Base-by-base conservation (phyloP, 92 coral and sea anemone species). In the Palythoa grandis region DNA sequence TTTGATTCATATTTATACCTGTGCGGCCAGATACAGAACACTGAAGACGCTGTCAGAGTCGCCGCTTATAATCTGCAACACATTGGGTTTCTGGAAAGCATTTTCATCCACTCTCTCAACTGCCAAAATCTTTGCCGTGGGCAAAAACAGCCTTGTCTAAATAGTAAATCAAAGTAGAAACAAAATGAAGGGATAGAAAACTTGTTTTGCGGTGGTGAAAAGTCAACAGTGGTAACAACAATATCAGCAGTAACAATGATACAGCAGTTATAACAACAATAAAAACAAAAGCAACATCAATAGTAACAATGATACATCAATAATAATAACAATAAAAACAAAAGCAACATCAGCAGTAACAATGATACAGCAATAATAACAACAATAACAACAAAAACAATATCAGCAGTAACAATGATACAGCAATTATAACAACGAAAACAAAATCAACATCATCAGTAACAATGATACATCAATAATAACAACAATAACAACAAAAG, bases 81-180 rank as follows among this genome's bases (percentile, higher is more conserved):
- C 97, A 83, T 96, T 95, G 19, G 96, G 83, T 70, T 92, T 96
- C 78, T 95, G 98, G 83, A 96, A 96, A 12, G 95, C 95, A 63
- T 93, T 88, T 35, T 96, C 99, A 43, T 94, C 98, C 40, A 96
- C 98, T 79, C 89, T 86, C 85, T 96, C 99, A 17, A 95, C 94
- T 0, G 98, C 99, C 10, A 91, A 89, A 70, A 96, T 91, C 79
- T 92, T 92, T 57, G 78, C 90, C 2, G 97, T 92, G 4, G 95
- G 94, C 11, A 95, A 90, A 71, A 94, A 96, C 78, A 95, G 93
- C 16, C 99, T 89, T 7, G 99, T 96, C 99, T 96, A 82, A 0
- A 72, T 25, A 29, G 23, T 13, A 29, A 29, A 69, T 67, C 35
- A 67, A 24, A 35, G 2, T 23, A 63, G 22, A 63, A 11, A 29